These are phyloP conservation scores for Synanthedon myopaeformis DNA, from an alignment of 2,888 invertebrate species.

Conservation along the genomic window DNA sequence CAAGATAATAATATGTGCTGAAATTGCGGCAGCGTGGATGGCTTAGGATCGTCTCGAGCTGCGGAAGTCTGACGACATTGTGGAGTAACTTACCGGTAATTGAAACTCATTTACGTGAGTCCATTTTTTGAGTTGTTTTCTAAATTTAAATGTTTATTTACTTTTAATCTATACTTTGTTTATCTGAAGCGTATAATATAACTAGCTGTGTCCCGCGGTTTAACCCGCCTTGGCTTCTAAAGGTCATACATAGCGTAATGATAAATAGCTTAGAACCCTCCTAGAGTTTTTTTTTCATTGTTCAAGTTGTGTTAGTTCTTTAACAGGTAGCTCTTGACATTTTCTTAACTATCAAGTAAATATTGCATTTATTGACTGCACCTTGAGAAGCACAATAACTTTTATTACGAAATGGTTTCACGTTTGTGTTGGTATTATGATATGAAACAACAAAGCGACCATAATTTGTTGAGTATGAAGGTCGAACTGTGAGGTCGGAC, in stretches of 20 bases:
- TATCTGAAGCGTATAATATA: neutral
- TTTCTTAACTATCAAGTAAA: no score
- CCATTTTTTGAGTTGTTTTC: neutral
- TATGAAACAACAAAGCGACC: slow-evolving; percentile 27
- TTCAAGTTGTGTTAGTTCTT: no score
- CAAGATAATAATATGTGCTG: neutral
- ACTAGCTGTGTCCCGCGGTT: no score
- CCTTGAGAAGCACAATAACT: slow-evolving; percentile 21
- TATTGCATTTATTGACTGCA: slow-evolving; percentile 1
- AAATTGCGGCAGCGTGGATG: neutral
- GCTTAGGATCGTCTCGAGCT: neutral
- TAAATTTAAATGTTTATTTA: neutral
- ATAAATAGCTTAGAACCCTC: no score
- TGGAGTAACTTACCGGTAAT: neutral
- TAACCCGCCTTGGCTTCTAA: no score
- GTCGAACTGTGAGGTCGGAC: slow-evolving; percentile 10
- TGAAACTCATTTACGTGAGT: neutral
- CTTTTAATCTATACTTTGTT: neutral
- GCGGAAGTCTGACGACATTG: neutral
- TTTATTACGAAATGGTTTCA: slow-evolving; percentile 29
- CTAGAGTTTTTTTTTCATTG: no score
- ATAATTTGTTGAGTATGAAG: slow-evolving; percentile 31
- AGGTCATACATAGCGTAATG: no score
- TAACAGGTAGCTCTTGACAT: no score
- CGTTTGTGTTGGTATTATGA: slow-evolving; percentile 20